Evolutionary conservation across 2,797 vertebrate species (phyloP).

Genomic region (Prionace glauca): DNA sequence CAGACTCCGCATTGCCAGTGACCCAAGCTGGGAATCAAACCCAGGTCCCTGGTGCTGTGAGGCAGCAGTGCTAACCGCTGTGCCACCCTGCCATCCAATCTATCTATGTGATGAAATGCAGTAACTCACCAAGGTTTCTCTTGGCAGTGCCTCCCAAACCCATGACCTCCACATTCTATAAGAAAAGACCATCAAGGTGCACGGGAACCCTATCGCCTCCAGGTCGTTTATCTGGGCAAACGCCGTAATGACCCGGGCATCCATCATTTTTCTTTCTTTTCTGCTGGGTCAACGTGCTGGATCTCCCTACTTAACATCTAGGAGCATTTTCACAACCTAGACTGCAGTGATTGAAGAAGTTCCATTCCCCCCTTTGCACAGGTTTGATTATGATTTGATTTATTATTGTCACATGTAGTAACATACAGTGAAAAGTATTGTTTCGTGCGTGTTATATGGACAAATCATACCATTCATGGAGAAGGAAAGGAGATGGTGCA

Average conservation of each 20-base stretch:
- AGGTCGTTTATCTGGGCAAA: not conserved
- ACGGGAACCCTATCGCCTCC: not conserved
- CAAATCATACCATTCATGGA: no score
- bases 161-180: not conserved
- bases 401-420: no score
- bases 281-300: not conserved
- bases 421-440: no score
- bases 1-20: no score
- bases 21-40: no score
- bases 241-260: not conserved
- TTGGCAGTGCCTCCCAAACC: not conserved
- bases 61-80: no score
- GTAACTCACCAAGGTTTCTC: not conserved
- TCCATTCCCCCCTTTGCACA: not conserved
- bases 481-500: no score
- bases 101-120: not conserved
- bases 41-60: no score
- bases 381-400: no score
- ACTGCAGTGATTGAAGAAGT: not conserved
- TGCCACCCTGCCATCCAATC: not conserved
- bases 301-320: not conserved
- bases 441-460: no score
- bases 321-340: not conserved
- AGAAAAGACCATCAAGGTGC: not conserved
- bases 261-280: not conserved